These are phyloP conservation scores for Scaptomyza reducta DNA, from an alignment of 2,888 invertebrate species.

Conservation along the genomic window DNA sequence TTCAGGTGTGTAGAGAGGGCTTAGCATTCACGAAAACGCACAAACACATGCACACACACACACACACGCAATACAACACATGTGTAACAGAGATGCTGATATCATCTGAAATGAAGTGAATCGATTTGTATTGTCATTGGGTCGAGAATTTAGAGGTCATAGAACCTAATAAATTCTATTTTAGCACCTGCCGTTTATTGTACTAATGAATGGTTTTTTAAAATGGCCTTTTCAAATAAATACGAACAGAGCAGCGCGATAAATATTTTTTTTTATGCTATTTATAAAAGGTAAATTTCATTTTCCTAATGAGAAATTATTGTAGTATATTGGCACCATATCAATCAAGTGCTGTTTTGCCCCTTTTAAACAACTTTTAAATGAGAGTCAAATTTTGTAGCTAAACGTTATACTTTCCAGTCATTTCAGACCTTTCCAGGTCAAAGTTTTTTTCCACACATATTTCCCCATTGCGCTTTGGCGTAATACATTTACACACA, in stretches of 20 bases:
- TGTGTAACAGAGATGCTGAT: constrained; percentile 48
- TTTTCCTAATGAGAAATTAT: not conserved
- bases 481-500: constrained; percentile 14
- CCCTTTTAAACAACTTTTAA: constrained; percentile 2
- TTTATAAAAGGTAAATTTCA: constrained; percentile 7
- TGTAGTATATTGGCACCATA: not conserved
- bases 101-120: constrained; percentile 42
- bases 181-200: constrained; percentile 13
- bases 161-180: constrained; percentile 39
- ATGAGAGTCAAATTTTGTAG: constrained; percentile 22
- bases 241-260: not conserved
- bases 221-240: constrained; percentile 6
- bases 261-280: constrained; percentile 5
- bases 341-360: not conserved
- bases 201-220: not conserved
- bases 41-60: not conserved
- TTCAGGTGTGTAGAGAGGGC: constrained; percentile 31
- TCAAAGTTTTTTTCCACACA: not conserved
- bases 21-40: constrained; percentile 31
- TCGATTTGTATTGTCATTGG: constrained; percentile 38
- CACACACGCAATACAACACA: not conserved
- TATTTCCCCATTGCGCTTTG: constrained; percentile 9
- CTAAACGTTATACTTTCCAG: constrained; percentile 11
- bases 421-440: not conserved
- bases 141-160: constrained; percentile 33